A percentile compares a stretch with the other conserved stretches of the same genome.
These are phyloP conservation scores for Leuciscus waleckii DNA, from an alignment of 2,797 vertebrate genomes.

Conservation along the genomic window DNA sequence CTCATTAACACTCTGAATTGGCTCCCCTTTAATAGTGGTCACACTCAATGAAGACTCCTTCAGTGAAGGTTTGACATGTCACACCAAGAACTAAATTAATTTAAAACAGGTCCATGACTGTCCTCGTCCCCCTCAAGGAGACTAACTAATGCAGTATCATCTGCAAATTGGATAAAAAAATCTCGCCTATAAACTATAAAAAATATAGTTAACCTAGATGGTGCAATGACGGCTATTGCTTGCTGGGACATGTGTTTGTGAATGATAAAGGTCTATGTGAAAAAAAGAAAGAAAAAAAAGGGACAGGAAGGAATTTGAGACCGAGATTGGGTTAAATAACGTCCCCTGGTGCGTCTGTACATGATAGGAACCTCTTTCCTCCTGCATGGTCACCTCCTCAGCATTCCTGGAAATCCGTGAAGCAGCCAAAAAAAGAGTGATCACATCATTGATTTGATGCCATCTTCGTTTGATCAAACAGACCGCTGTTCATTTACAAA, in stretches of 20 bases:
- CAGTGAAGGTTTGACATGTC: too few relatives aligned
- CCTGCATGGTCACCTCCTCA: neutral
- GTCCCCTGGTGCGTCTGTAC: neutral
- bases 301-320: neutral
- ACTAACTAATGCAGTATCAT: too few relatives aligned
- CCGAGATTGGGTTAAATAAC: neutral
- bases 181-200: too few relatives aligned
- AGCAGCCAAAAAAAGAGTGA: constrained; percentile 4
- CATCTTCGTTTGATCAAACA: constrained; percentile 28
- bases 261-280: neutral
- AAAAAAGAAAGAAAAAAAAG: neutral
- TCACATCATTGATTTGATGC: constrained; percentile 32
- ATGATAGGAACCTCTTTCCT: constrained; percentile 9
- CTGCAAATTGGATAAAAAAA: too few relatives aligned
- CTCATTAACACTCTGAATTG: too few relatives aligned
- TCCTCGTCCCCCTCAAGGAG: too few relatives aligned
- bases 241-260: neutral
- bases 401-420: constrained; percentile 45
- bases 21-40: too few relatives aligned
- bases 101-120: too few relatives aligned
- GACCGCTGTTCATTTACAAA: neutral
- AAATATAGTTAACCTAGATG: too few relatives aligned
- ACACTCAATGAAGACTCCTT: too few relatives aligned
- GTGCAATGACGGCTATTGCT: too few relatives aligned
- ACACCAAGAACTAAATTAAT: too few relatives aligned